Evolutionary conservation across 2,113 vertebrate species (phyloP).

Genomic region (Prunella fulvescens): DNA sequence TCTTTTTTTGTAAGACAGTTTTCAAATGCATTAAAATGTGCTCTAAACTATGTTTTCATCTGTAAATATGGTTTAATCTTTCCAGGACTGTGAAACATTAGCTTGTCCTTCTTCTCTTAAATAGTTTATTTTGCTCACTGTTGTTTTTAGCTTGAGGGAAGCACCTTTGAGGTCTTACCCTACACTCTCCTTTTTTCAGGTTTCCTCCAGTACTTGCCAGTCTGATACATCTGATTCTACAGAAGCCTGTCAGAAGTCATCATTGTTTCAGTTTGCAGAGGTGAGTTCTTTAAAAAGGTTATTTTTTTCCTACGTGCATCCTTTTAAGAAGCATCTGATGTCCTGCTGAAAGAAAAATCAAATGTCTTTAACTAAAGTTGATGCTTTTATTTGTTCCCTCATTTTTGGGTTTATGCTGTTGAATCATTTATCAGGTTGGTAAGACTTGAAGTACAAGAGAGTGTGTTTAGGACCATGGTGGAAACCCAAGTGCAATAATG

Average conservation of each 20-base stretch:
- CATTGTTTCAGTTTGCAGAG: conserved; percentile 85
- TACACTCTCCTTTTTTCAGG: conserved; percentile 60
- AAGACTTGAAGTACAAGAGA: background rate
- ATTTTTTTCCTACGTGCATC: background rate
- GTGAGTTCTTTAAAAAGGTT: conserved; percentile 53
- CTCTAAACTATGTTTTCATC: background rate
- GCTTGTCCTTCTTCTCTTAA: background rate
- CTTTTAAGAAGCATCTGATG: background rate
- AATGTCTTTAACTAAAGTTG: background rate
- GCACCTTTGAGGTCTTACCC: background rate
- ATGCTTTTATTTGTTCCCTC: background rate
- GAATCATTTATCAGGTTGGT: background rate
- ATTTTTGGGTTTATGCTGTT: background rate
- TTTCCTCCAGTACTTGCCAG: conserved; percentile 77
- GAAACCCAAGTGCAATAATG: background rate
- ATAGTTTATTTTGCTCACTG: background rate
- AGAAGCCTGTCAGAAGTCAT: conserved; percentile 79
- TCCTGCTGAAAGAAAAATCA: background rate
- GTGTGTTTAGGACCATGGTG: background rate
- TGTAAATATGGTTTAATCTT: background rate
- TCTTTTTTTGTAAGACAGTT: background rate
- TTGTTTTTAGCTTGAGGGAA: background rate
- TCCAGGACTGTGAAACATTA: background rate
- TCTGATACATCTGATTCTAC: conserved; percentile 76
- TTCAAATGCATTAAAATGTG: background rate